These are phyloP conservation scores for Drosophila neoperkinsi DNA, from an alignment of 2,888 invertebrate genomes.

Conservation along the genomic window DNA sequence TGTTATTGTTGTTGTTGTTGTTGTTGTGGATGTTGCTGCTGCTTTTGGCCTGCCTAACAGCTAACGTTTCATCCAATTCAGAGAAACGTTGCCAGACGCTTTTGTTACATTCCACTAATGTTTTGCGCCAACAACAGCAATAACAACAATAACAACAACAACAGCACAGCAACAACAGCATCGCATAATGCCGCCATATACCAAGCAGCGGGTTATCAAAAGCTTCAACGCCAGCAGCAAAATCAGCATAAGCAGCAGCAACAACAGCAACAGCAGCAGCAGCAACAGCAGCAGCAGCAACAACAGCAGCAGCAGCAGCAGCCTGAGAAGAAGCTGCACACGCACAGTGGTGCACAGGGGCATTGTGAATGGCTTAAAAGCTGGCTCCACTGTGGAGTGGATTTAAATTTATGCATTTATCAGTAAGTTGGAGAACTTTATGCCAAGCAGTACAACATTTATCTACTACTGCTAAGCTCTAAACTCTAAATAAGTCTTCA, in stretches of 20 bases:
- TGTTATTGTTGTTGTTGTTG: conserved; percentile 16
- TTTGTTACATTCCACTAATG: conserved; percentile 73
- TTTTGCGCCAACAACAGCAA: conserved; percentile 52
- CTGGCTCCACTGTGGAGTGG: not conserved
- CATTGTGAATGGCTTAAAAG: not conserved
- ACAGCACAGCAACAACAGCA: conserved; percentile 15
- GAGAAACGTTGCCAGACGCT: conserved; percentile 45
- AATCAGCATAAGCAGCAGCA: not conserved
- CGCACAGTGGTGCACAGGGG: conserved; percentile 21
- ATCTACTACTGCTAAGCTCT: not conserved
- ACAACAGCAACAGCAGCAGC: conserved; percentile 17
- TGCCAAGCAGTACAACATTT: not conserved
- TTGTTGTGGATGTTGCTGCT: conserved; percentile 17
- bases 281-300: conserved; percentile 22
- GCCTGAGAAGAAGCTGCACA: not conserved
- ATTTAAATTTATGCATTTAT: not conserved
- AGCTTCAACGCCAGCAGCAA: conserved; percentile 10
- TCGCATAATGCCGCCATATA: conserved; percentile 59
- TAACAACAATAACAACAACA: not conserved
- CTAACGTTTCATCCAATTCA: conserved; percentile 59
- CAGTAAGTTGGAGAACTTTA: not conserved
- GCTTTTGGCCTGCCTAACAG: conserved; percentile 43
- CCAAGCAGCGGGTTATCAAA: conserved; percentile 54
- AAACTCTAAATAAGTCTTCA: not conserved
- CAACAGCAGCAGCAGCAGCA: not conserved